Percentiles rank a stretch among this genome's conserved stretches.
phyloP scores from a whole-genome alignment of 1,140 invertebrate genomes.

The Ylistrum balloti region DNA sequence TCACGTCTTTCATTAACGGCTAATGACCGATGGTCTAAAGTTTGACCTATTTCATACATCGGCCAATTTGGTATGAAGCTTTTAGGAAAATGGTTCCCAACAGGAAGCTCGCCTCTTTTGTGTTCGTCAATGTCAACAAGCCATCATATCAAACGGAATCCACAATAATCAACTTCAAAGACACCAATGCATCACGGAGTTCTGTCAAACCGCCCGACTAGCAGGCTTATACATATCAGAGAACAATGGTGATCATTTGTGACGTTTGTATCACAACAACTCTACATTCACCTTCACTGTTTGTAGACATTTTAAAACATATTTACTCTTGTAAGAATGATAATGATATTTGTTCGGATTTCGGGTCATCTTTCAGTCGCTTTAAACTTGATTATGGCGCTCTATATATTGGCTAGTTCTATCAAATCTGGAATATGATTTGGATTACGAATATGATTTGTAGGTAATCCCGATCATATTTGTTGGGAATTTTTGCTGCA shows the following conservation, averaged over 20 bases:
- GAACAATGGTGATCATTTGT: neutral
- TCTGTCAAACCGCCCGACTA: neutral
- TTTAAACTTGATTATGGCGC: neutral
- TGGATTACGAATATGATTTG: neutral
- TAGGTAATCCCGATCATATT: neutral
- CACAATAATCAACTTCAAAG: neutral
- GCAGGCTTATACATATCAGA: neutral
- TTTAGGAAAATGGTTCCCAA: constrained; percentile 27
- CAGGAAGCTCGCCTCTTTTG: constrained; percentile 9
- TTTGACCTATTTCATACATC: neutral
- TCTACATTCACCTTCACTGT: neutral
- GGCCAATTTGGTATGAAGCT: constrained; percentile 1
- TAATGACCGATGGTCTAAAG: neutral
- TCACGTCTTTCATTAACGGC: neutral
- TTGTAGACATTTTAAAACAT: neutral
- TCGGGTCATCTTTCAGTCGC: neutral
- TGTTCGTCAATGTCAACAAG: neutral
- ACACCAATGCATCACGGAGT: neutral
- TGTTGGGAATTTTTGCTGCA: no score
- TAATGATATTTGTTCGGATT: constrained; percentile 12
- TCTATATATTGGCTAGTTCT: no score
- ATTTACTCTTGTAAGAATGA: neutral
- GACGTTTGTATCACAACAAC: neutral
- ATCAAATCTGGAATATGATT: neutral
- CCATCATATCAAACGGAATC: neutral